Base-by-base conservation (phyloP, 2,113 vertebrate species). In the Pseudolaguvia tuberculata region DNA sequence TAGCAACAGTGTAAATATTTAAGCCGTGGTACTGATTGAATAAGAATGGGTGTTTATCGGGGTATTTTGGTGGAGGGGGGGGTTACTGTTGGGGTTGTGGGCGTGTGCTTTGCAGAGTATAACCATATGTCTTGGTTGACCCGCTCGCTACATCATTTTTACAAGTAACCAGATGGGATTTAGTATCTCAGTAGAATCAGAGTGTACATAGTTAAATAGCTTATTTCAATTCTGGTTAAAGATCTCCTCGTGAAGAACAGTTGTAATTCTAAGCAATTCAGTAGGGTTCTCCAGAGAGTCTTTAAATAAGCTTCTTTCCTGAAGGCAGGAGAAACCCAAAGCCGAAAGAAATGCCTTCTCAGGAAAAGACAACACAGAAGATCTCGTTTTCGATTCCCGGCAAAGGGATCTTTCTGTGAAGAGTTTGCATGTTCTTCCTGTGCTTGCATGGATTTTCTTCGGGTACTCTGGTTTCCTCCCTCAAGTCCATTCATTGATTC, bases 1-100 rank as follows among this genome's bases (percentile, higher is more conserved):
- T 77, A 83, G 85, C 71, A 88, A 85, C 88, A 18, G 58, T 75
- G 83, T 89, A 85, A 89, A 90, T 90, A 84, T 88, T 89, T 88
- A 76, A 82, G 56, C 52, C n/a, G 21, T 53, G 50, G 58, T 82
- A 77, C 79, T 79, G 67, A 78, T 7, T 56, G 51, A 52, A 35
- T n/a, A 25, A 35, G 31, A 68, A 51, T 53, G 10, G 45, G 70
- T 21, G 39, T 67, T 61, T 70, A 67, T 71, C 63, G 56, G 76
- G 71, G 58, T 65, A 65, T 76, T 68, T 48, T 66, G 56, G 59
- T 69, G 52, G 47, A n/a, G n/a, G n/a, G n/a, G n/a, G n/a, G n/a
- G n/a, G n/a, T 72, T 47, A 51, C 31, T 18, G 31, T 67, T 59
- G 48, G 70, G 39, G 51, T 65, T 62, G 68, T 35, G 27, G 68